phyloP scores from a whole-genome alignment of 2,888 invertebrate species.

The Carpatolechia fugitivella region DNA sequence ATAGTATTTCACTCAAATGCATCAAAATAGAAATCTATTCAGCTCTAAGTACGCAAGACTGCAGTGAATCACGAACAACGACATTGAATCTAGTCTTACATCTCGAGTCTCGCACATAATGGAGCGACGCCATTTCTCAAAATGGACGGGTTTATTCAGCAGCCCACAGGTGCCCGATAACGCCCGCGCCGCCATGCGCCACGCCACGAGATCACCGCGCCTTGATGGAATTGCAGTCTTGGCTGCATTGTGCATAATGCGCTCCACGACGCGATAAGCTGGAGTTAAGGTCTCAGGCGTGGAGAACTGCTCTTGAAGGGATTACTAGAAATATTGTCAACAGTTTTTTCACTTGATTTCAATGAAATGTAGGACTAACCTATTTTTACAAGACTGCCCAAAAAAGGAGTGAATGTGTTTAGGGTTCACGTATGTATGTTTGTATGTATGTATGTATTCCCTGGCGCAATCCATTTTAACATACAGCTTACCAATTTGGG shows the following conservation, averaged over 20 bases:
- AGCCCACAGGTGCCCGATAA: conserved; percentile 71
- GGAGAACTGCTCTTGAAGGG: no score
- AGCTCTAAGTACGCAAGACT: not conserved
- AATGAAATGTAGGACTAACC: no score
- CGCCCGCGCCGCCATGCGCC: conserved; percentile 36
- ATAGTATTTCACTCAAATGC: not conserved
- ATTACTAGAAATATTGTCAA: no score
- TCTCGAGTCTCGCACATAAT: conserved; percentile 11
- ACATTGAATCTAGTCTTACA: conserved; percentile 18
- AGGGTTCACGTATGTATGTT: no score
- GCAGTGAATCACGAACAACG: conserved; percentile 9
- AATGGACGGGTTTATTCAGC: conserved; percentile 61
- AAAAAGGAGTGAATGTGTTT: no score
- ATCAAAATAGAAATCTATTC: not conserved
- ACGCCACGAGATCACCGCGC: conserved; percentile 43
- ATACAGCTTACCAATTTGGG: no score
- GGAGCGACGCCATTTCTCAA: conserved; percentile 37
- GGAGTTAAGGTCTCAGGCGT: not conserved
- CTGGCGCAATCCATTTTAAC: no score
- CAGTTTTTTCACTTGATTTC: no score
- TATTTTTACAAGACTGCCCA: no score
- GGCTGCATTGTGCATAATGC: conserved; percentile 50
- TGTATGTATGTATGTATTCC: no score
- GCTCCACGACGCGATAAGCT: conserved; percentile 14
- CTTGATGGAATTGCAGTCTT: conserved; percentile 62